A percentile compares a stretch with the other conserved stretches of the same genome.
Conservation (phyloP, 2,113 vertebrate genomes). For the Dicrurus megarhynchus region DNA sequence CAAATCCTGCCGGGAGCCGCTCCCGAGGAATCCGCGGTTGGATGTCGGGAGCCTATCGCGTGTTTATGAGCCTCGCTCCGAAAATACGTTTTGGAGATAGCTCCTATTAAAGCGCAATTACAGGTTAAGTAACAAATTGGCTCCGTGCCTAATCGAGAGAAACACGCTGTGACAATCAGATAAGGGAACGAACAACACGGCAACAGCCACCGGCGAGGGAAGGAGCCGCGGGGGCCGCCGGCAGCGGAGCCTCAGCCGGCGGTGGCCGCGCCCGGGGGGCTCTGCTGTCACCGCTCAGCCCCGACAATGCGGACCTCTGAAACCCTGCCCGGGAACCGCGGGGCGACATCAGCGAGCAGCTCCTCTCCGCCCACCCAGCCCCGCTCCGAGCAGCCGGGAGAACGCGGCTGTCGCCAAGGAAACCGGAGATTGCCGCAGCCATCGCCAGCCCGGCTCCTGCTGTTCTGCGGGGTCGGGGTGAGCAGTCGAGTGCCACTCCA, state of each 20-base stretch:
- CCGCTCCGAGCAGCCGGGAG: neutral
- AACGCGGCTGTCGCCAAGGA: slow-evolving; percentile 34
- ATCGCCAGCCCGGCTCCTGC: neutral
- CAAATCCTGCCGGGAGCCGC: neutral
- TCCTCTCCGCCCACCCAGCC: neutral
- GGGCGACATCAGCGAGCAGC: neutral
- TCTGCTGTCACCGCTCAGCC: neutral
- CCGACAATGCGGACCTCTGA: neutral
- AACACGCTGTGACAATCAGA: slow-evolving; percentile 56
- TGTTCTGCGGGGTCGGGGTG: neutral
- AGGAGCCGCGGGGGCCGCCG: neutral
- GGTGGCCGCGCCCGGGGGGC: neutral
- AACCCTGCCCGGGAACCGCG: neutral
- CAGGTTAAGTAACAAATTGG: slow-evolving; percentile 71
- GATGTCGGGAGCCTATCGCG: neutral
- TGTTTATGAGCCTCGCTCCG: slow-evolving; percentile 29
- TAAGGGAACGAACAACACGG: slow-evolving; percentile 26
- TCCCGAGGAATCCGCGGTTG: neutral
- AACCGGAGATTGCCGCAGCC: neutral
- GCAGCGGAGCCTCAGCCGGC: neutral
- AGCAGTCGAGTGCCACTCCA: neutral
- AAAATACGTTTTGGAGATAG: slow-evolving; percentile 49
- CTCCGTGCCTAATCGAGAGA: slow-evolving; percentile 27
- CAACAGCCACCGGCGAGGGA: slow-evolving; percentile 20
- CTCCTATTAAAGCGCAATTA: slow-evolving; percentile 65